Percentiles rank a stretch among this genome's conserved stretches.
Evolutionary conservation across 2,113 vertebrate genomes (phyloP).

Genomic region (Rhea pennata): DNA sequence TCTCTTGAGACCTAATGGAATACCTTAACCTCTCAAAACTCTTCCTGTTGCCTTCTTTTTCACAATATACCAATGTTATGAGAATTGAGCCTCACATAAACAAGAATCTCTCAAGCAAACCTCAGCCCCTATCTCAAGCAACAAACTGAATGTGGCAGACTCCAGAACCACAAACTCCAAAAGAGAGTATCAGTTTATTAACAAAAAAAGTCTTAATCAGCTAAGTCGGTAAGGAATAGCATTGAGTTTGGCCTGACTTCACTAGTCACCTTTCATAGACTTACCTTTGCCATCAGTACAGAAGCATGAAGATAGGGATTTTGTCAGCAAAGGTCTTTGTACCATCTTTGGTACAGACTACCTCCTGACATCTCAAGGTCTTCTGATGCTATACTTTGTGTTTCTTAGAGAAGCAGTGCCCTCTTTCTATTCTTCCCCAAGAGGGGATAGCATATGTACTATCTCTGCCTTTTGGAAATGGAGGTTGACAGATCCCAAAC

Average conservation of each 20-base stretch:
- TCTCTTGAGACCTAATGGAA: background rate
- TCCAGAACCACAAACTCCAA: background rate
- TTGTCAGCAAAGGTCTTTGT: background rate
- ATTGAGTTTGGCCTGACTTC: background rate
- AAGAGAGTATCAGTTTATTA: no score
- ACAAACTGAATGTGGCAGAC: background rate
- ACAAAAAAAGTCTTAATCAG: background rate
- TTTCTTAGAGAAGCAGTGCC: background rate
- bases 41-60: background rate
- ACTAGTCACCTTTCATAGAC: background rate
- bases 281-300: background rate
- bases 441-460: fast-evolving
- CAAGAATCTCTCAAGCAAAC: background rate
- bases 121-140: background rate
- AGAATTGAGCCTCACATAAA: background rate
- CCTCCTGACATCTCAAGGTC: background rate
- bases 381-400: background rate
- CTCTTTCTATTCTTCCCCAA: background rate
- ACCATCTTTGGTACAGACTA: background rate
- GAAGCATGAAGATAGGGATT: background rate
- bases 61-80: background rate
- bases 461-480: background rate
- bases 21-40: background rate
- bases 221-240: background rate
- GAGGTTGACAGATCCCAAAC: background rate